These are phyloP conservation scores for Channallabes apus DNA, from an alignment of 2,797 vertebrate genomes.

Conservation along the genomic window DNA sequence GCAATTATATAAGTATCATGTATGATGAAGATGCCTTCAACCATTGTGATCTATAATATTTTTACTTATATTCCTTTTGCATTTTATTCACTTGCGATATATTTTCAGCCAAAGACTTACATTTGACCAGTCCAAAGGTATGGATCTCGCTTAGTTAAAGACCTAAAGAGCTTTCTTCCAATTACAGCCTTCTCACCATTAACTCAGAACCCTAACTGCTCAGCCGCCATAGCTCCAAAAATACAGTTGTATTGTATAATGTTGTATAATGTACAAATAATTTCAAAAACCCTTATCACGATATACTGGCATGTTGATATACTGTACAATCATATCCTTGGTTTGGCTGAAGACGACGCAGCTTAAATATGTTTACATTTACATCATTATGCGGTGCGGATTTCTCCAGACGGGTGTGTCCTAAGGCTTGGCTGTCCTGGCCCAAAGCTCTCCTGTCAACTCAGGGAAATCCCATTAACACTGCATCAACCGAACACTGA, in stretches of 20 bases:
- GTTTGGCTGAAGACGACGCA: background rate
- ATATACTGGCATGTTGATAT: background rate
- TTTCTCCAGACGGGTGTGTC: constrained; percentile 1
- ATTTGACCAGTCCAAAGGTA: background rate
- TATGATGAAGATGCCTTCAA: background rate
- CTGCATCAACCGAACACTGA: constrained; percentile 47
- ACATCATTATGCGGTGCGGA: constrained; percentile 11
- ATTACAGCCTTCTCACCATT: background rate
- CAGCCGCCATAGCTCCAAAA: background rate
- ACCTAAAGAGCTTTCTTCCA: background rate
- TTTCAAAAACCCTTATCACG: background rate
- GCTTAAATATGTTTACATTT: constrained; percentile 3
- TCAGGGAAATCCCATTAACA: constrained; percentile 64
- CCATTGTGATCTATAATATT: background rate
- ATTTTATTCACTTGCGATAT: background rate
- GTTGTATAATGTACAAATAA: background rate
- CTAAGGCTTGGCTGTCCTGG: constrained; percentile 5
- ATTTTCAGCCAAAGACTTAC: background rate
- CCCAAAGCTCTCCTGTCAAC: constrained; percentile 23
- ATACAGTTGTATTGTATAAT: background rate
- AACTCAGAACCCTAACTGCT: background rate
- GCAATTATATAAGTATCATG: background rate
- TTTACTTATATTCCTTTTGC: background rate
- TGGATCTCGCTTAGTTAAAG: background rate
- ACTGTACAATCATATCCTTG: background rate